Conservation (phyloP, 2,797 vertebrate species). For the Coreius guichenoti region DNA sequence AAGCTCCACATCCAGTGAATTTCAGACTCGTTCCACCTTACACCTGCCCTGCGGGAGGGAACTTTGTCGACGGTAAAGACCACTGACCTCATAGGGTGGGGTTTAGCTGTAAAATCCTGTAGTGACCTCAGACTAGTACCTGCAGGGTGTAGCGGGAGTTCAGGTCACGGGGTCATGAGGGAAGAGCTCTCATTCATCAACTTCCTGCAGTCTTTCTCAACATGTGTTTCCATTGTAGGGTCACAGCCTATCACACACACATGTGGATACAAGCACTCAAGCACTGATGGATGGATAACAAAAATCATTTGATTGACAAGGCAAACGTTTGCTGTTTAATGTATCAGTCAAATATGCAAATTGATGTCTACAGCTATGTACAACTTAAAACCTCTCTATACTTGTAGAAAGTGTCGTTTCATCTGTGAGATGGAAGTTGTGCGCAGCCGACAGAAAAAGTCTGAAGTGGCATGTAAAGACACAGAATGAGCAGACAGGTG, state of each 20-base stretch:
- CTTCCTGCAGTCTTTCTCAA: conserved; percentile 27
- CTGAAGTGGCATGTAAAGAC: not conserved
- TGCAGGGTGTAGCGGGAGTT: conserved; percentile 25
- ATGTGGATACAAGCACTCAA: conserved; percentile 31
- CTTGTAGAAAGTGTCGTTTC: not conserved
- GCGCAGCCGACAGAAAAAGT: not conserved
- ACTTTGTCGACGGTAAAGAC: not conserved
- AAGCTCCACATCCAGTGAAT: not conserved
- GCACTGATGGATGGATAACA: conserved; percentile 12
- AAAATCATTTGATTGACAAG: not conserved
- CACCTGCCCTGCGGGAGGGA: conserved; percentile 18
- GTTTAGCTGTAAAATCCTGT: conserved; percentile 25
- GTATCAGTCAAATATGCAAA: not conserved
- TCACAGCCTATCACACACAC: conserved; percentile 22
- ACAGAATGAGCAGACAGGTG: conserved; percentile 3
- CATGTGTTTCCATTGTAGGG: conserved; percentile 43
- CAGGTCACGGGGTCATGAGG: conserved; percentile 19
- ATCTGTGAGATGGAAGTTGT: not conserved
- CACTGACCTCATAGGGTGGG: conserved; percentile 36
- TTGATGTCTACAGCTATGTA: not conserved
- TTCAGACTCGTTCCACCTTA: not conserved
- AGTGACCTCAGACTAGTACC: conserved; percentile 37
- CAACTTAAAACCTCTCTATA: not conserved
- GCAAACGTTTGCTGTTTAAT: not conserved
- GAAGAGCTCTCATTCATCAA: conserved; percentile 26